Base-by-base conservation (phyloP, 1,140 invertebrate species). In the Leguminivora glycinivorella region DNA sequence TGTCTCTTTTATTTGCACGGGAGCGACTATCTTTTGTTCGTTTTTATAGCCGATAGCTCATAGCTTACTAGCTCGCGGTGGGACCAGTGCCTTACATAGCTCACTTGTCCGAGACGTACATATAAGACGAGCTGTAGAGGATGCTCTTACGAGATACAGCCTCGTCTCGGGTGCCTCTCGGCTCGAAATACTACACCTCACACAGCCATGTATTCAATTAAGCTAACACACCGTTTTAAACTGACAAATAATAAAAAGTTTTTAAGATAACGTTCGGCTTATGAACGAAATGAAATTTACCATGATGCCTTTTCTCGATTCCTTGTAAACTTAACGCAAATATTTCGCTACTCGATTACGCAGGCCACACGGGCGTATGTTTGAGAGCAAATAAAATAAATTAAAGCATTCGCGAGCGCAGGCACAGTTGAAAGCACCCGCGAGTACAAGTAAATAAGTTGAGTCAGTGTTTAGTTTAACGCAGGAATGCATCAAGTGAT, bases 391-490 rank as follows among this genome's bases (percentile, higher is more conserved):
- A 56, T 25, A 56, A 58, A 10, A 58, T 29, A 29, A 58, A 58
- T 25, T 25, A 29, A 60, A 29, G 56, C 56, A 56, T 56, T 60
- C 4, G 56, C 25, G 14, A 24, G 22, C 43, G 22, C 43, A n/a
- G 14, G 43, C n/a, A 47, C 43, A 17, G n/a, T 47, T 47, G 14
- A 47, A 47, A 47, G 43, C 43, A 47, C 43, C 14, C n/a, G 43
- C n/a, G 14, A 47, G 4, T 12, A 60, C 2, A 29, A 60, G 24
- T 26, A 60, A 60, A 29, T 60, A 60, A 26, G 25, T 60, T 60
- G 25, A 58, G 24, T 56, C 56, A 56, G 52, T 56, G 52, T 56
- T 58, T 58, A 25, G 56, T 58, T 58, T 26, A 58, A 17, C 56
- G 24, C 25, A n/a, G 10, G 56, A 60, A 60, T 29, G 25, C 56